Conservation (phyloP, 2,797 vertebrate species). For the Tapirus indicus region DNA sequence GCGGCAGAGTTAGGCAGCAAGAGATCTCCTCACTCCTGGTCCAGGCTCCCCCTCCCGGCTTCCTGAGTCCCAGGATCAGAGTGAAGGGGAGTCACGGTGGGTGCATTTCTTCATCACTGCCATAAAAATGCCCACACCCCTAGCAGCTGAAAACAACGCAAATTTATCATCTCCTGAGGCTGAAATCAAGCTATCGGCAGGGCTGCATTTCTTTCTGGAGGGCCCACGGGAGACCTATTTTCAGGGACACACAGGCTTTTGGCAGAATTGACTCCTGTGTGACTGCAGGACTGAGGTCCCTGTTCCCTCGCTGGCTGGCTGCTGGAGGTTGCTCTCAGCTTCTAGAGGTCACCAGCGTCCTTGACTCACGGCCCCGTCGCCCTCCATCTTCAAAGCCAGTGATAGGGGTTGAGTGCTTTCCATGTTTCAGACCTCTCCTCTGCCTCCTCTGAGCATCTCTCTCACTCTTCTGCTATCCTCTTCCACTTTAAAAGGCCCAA, state of each 20-base stretch:
- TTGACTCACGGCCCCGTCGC: background rate
- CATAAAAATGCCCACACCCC: background rate
- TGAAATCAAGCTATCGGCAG: background rate
- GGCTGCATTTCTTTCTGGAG: background rate
- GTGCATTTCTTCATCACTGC: background rate
- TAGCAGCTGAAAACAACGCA: background rate
- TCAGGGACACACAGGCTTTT: background rate
- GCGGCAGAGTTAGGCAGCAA: background rate
- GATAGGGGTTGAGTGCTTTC: fast-evolving
- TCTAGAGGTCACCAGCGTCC: background rate
- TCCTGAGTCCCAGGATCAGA: background rate
- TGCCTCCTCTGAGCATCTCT: background rate
- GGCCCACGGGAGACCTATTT: background rate
- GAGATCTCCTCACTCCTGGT: background rate
- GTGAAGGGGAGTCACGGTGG: background rate
- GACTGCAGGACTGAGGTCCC: background rate
- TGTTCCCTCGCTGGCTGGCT: background rate
- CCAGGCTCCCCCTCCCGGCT: no score
- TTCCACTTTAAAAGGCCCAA: background rate
- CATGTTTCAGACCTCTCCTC: background rate
- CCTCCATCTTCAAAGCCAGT: background rate
- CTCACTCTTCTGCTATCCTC: background rate
- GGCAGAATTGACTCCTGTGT: background rate
- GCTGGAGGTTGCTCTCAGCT: background rate
- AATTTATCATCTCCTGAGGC: background rate